These are phyloP conservation scores for Caerostris darwini DNA, from an alignment of 1,140 invertebrate genomes.

Conservation along the genomic window DNA sequence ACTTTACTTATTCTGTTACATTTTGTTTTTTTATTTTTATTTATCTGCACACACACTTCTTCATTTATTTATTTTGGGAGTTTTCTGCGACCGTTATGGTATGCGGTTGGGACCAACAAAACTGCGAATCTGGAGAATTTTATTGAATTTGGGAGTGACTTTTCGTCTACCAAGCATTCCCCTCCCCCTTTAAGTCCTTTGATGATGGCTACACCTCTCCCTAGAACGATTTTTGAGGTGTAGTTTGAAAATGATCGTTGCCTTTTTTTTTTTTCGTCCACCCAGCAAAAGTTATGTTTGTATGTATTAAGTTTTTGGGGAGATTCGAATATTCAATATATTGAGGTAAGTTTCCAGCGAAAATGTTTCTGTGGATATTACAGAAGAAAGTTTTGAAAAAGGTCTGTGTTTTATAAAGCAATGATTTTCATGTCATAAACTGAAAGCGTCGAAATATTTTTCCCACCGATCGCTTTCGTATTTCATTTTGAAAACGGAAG, in stretches of 20 bases:
- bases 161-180: not conserved
- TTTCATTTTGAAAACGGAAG: no score
- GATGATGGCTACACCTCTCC: not conserved
- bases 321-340: not conserved
- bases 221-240: not conserved
- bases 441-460: not conserved
- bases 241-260: not conserved
- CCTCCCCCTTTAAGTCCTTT: not conserved
- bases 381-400: not conserved
- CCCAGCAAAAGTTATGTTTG: not conserved
- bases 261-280: not conserved
- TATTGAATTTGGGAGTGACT: conserved; percentile 42
- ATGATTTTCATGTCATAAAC: not conserved
- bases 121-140: conserved; percentile 18
- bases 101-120: conserved; percentile 31
- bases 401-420: not conserved
- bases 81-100: conserved; percentile 55
- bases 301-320: not conserved
- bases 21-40: conserved; percentile 43
- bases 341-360: not conserved
- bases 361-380: not conserved
- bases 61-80: conserved; percentile 37
- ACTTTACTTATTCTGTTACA: not conserved
- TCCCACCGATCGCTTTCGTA: not conserved
- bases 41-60: not conserved